Evolutionary conservation across 2,797 vertebrate species (phyloP).

Genomic region (Lates japonicus): DNA sequence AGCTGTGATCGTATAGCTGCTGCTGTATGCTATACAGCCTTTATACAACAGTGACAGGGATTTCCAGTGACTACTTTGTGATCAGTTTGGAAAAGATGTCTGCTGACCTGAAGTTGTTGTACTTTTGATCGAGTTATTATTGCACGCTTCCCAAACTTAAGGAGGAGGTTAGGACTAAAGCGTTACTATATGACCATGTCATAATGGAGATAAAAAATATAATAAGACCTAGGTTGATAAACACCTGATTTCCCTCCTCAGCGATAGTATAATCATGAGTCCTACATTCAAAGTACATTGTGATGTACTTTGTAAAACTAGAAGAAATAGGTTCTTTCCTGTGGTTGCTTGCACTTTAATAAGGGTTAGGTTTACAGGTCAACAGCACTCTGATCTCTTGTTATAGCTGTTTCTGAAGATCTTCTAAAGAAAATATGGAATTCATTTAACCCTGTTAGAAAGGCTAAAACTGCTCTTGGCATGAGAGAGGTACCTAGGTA

Average conservation of each 20-base stretch:
- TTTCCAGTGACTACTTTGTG: background rate
- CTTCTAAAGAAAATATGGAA: slow-evolving; percentile 67
- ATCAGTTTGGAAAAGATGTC: background rate
- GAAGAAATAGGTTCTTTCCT: slow-evolving; percentile 41
- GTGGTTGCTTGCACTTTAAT: slow-evolving; percentile 50
- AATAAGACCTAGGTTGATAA: background rate
- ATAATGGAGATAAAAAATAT: background rate
- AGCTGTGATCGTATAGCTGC: background rate
- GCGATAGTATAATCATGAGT: background rate
- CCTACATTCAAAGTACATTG: slow-evolving; percentile 10
- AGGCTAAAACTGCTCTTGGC: slow-evolving; percentile 60
- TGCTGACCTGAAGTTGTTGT: background rate
- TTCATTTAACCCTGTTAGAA: slow-evolving; percentile 66
- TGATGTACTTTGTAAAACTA: background rate
- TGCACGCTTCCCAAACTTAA: background rate
- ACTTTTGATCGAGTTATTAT: background rate
- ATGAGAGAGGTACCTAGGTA: slow-evolving; percentile 62
- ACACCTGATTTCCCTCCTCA: background rate
- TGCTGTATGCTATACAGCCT: background rate
- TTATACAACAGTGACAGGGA: background rate
- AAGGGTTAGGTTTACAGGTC: slow-evolving; percentile 67
- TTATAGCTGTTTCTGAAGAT: slow-evolving; percentile 58
- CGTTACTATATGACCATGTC: background rate
- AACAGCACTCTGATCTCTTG: slow-evolving; percentile 54
- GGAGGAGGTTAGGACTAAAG: background rate